A percentile compares a stretch with the other conserved stretches of the same genome.
Evolutionary conservation across 2,797 vertebrate species (phyloP).

Genomic region (Limosa lapponica): DNA sequence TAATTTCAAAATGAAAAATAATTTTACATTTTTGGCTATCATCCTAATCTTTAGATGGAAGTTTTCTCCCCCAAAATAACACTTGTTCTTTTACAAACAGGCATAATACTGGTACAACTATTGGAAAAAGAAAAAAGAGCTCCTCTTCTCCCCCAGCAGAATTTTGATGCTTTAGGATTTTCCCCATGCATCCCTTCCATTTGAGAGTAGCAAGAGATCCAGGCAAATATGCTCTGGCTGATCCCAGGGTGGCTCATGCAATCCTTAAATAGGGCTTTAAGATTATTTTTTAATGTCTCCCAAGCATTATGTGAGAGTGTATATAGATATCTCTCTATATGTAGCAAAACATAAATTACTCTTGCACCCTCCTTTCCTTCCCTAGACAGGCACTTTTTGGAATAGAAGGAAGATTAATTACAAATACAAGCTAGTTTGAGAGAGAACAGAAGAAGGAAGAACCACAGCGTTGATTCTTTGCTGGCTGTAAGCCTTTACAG

Average conservation of each 20-base stretch:
- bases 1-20: background rate
- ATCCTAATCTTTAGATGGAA: background rate
- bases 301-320: background rate
- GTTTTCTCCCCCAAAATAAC: background rate
- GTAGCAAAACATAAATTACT: background rate
- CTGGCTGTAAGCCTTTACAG: background rate
- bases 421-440: background rate
- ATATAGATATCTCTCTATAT: background rate
- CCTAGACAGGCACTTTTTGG: background rate
- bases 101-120: background rate
- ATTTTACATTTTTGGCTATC: background rate
- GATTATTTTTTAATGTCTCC: background rate
- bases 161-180: background rate
- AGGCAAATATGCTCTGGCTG: background rate
- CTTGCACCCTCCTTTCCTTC: background rate
- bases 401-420: background rate
- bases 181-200: fast-evolving
- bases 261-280: background rate
- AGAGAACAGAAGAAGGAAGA: background rate
- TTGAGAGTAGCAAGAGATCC: background rate
- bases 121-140: background rate
- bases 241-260: background rate
- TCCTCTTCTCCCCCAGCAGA: background rate
- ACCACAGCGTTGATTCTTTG: background rate
- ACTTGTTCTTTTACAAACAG: background rate